These are phyloP conservation scores for Eriocheir sinensis DNA, from an alignment of 1,140 invertebrate genomes.

Conservation along the genomic window DNA sequence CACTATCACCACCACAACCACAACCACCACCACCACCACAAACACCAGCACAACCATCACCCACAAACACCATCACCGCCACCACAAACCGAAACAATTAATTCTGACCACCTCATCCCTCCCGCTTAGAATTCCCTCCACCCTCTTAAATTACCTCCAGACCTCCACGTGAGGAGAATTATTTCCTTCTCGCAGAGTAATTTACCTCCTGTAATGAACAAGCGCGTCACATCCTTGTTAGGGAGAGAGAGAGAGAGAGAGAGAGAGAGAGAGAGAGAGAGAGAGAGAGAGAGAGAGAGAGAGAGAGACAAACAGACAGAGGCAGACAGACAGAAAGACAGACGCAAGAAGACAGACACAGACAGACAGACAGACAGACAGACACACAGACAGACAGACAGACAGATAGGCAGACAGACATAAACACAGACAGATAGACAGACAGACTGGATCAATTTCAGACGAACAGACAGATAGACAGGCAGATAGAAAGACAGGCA, in stretches of 20 bases:
- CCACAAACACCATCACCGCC: background rate
- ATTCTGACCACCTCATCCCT: constrained; percentile 22
- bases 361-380: background rate
- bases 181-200: constrained; percentile 8
- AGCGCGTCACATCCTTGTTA: constrained; percentile 10
- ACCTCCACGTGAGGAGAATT: constrained; percentile 44
- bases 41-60: background rate
- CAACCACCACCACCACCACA: background rate
- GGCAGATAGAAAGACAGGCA: background rate
- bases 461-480: background rate
- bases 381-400: too few species aligned
- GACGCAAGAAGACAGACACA: too few species aligned
- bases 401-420: background rate
- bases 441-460: too few species aligned
- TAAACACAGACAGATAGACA: background rate
- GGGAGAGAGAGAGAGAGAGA: too few species aligned
- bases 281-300: background rate
- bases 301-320: background rate
- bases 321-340: background rate
- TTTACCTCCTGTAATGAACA: constrained; percentile 34
- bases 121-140: constrained; percentile 16
- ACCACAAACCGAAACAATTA: background rate
- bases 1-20: background rate
- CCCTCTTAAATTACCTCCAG: constrained; percentile 34
- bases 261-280: background rate